A percentile compares a stretch with the other conserved stretches of the same genome.
Conservation (phyloP, 2,113 vertebrate species). For the Indri indri region DNA sequence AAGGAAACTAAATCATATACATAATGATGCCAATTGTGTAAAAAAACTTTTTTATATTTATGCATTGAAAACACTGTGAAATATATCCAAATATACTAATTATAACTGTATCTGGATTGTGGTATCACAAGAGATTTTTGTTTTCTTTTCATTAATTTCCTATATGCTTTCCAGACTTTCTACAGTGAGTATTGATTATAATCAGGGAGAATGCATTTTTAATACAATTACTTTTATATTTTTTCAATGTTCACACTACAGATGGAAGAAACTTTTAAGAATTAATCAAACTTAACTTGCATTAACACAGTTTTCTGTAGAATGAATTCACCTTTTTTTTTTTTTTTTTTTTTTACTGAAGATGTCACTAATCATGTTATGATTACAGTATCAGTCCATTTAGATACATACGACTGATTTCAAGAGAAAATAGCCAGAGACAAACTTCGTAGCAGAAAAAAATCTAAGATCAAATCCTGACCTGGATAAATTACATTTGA, state of each 20-base stretch:
- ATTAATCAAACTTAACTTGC: constrained; percentile 11
- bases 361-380: neutral
- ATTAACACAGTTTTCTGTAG: neutral
- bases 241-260: neutral
- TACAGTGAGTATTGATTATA: neutral
- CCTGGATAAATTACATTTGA: constrained; percentile 13
- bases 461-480: constrained; percentile 29
- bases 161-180: constrained; percentile 34
- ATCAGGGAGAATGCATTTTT: neutral
- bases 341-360: neutral
- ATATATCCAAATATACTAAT: constrained; percentile 41
- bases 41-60: constrained; percentile 14
- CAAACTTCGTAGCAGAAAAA: constrained; percentile 7
- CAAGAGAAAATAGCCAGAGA: constrained; percentile 37
- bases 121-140: neutral
- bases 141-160: constrained; percentile 25
- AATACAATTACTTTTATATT: constrained; percentile 4
- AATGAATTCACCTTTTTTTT: neutral
- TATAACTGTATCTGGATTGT: neutral
- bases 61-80: constrained; percentile 15
- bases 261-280: neutral
- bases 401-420: neutral
- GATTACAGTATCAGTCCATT: neutral
- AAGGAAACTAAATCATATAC: neutral
- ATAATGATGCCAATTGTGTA: neutral